Conservation (phyloP, 1,140 invertebrate species). For the Tachypleus tridentatus region DNA sequence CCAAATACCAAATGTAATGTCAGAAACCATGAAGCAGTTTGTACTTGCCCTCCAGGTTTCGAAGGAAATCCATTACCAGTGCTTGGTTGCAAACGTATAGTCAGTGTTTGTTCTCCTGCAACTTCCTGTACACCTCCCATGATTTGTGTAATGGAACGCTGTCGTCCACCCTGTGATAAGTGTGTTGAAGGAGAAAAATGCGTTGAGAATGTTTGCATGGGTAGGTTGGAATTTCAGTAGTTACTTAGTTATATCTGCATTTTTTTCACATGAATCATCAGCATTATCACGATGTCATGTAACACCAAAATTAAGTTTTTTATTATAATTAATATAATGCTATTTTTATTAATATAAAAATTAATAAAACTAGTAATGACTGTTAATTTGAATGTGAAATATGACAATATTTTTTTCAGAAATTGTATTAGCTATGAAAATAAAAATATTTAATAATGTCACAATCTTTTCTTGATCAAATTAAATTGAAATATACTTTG, state of each 20-base stretch:
- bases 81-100: conserved; percentile 67
- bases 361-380: not conserved
- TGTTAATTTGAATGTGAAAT: too few relatives aligned
- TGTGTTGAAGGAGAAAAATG: conserved; percentile 27
- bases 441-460: too few relatives aligned
- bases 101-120: conserved; percentile 42
- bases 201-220: conserved; percentile 21
- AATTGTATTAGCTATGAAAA: too few relatives aligned
- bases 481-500: too few relatives aligned
- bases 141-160: conserved; percentile 21
- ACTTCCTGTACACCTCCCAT: conserved; percentile 24
- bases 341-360: not conserved
- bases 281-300: too few relatives aligned
- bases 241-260: too few relatives aligned
- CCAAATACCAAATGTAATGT: conserved; percentile 67
- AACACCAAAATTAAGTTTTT: not conserved
- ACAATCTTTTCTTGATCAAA: too few relatives aligned
- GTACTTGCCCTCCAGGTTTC: conserved; percentile 67
- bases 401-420: too few relatives aligned
- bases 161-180: conserved; percentile 21
- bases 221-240: conserved; percentile 5
- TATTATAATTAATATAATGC: not conserved
- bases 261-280: too few relatives aligned
- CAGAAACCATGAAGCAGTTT: conserved; percentile 44
- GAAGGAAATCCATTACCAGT: conserved; percentile 71